A percentile compares a stretch with the other conserved stretches of the same genome.
Evolutionary conservation across 2,888 invertebrate species (phyloP).

Genomic region (Cephus nigrinus): DNA sequence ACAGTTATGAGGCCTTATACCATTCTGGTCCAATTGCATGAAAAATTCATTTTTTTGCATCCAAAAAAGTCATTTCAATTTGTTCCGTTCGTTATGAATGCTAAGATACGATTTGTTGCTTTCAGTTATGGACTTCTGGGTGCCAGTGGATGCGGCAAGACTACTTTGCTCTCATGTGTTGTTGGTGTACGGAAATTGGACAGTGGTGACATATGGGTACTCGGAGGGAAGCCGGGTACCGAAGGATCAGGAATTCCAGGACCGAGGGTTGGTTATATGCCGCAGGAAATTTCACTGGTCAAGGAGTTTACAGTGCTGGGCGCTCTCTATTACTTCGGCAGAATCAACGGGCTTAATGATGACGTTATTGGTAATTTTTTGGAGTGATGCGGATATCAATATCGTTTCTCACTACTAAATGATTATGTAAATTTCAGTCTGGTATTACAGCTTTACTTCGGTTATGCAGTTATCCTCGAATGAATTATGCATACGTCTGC

Average conservation of each 20-base stretch:
- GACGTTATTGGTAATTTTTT: constrained; percentile 67
- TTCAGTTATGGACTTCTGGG: constrained; percentile 82
- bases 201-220: constrained; percentile 79
- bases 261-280: constrained; percentile 87
- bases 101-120: neutral
- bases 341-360: constrained; percentile 82
- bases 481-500: neutral
- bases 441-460: neutral
- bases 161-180: constrained; percentile 86
- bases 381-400: neutral
- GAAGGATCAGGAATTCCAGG: constrained; percentile 77
- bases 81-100: neutral
- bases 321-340: constrained; percentile 88
- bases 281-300: constrained; percentile 86
- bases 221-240: constrained; percentile 77
- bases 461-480: neutral
- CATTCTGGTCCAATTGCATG: neutral
- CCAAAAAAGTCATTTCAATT: neutral
- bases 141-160: constrained; percentile 92
- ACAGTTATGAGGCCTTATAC: neutral
- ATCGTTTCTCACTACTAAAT: neutral
- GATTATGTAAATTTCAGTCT: neutral
- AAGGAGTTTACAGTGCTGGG: constrained; percentile 85
- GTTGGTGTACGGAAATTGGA: constrained; percentile 82
- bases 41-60: neutral